Evolutionary conservation across 1,140 invertebrate genomes (phyloP), one percentile per base, ranked within the genome.

Genomic region (Drosophila kurseongensis): DNA sequence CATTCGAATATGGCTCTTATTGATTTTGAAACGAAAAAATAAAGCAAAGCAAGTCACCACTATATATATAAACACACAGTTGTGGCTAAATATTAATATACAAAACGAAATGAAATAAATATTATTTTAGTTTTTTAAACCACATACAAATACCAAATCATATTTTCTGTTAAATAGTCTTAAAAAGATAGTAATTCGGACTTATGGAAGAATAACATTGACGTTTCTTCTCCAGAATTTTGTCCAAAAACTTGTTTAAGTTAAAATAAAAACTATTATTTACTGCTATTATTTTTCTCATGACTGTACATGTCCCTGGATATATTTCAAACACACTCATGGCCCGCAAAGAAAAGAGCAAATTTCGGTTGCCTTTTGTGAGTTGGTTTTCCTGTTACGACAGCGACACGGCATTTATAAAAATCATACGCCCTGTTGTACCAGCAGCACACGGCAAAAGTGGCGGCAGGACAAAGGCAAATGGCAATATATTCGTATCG

Each of bases 381-480:
- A 69, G 83, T 58, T 78, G 71, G 61, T 59, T 86, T 78, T 86
- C 75, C 83, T 79, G 83, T 88, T 82, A 80, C 83, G 73, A 69
- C 75, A 77, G 65, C 83, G 75, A 88, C 83, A 88, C 62, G 79
- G 72, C 83, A 83, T 86, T 86, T 86, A 86, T 88, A 86, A 88
- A 86, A 86, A 86, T 86, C 83, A 79, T 88, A 86, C 83, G 83
- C 83, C 85, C 83, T 54, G 75, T 79, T 88, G 83, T 86, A 86
- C 75, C 71, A 83, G 79, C 83, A 86, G 79, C 83, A 86, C 79
- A 88, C 72, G 75, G 62, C 75, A 55, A 51, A 57, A 59, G 52
- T 40, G 56, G 40, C 48, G 41, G 23, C 40, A 47, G 36, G 65
- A 50, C 72, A 76, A 29, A 44, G 29, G 54, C 54, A 75, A 40